Base-by-base conservation (phyloP, 2,113 vertebrate species). In the Callopanchax toddi region DNA sequence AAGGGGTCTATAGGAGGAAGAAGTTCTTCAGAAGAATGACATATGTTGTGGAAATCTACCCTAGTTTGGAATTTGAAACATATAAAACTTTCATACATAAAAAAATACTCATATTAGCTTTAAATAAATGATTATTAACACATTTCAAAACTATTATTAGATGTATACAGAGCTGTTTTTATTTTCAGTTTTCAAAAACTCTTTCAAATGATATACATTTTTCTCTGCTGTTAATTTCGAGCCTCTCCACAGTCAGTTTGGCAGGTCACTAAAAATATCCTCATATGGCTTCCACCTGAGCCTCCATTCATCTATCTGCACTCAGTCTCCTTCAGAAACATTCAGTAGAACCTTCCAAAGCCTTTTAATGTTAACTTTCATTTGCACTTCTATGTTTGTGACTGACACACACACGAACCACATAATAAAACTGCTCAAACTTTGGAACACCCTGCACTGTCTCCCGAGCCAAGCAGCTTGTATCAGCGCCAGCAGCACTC, bases 231-330 rank as follows among this genome's bases (percentile, higher is more conserved):
- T 56, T 64, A 9, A 67, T 67, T 54, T 51, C 54, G 43, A 55
- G 60, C 52, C 26, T 70, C 39, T 66, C 50, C 26, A 34, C 56
- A 57, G 45, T 76, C 36, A 69, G 51, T 63, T 70, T 85, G 49
- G 73, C 72, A 82, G 67, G 70, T 70, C 54, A 55, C 20, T 60
- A 40, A 45, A 61, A 60, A 78, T 58, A 62, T 66, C 76, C 62
- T 76, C 80, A 82, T 63, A 71, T 78, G 79, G 80, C 65, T 52
- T 68, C 78, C 85, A 89, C 62, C 82, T 86, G 86, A 85, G 78
- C 71, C 80, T 70, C 17, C 66, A 29, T 15, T 63, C 42, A 51
- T 49, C 29, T 32, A 32, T 32, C 6, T 32, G 29, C 10, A 9
- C 29, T 5, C 29, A 32, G 13, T 43, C 16, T 36, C 22, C n/a